A percentile compares a stretch with the other conserved stretches of the same genome.
phyloP scores from a whole-genome alignment of 30 jellyfish, hydroid and myxozoan species.

The Nemopilema nomurai region DNA sequence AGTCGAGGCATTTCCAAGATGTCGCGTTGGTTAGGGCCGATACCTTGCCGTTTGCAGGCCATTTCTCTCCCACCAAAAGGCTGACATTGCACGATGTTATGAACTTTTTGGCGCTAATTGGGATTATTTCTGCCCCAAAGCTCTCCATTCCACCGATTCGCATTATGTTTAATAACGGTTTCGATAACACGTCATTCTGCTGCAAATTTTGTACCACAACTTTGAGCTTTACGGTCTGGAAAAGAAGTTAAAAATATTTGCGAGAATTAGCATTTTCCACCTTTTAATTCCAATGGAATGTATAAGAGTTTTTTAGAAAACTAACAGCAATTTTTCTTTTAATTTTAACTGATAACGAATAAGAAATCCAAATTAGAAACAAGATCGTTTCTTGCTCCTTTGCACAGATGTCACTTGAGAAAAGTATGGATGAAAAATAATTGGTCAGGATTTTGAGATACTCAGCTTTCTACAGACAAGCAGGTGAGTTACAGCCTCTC shows the following conservation, averaged over 20 bases:
- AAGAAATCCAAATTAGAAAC: background rate
- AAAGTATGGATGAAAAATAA: too few species aligned
- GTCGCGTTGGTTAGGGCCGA: background rate
- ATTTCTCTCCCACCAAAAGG: background rate
- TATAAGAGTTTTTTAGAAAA: too few species aligned
- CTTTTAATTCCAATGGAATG: too few species aligned
- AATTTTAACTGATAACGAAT: too few species aligned
- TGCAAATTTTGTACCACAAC: conserved; percentile 11
- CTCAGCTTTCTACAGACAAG: too few species aligned
- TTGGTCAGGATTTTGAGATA: too few species aligned
- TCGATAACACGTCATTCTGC: conserved; percentile 4
- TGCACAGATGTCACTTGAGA: too few species aligned
- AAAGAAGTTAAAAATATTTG: background rate
- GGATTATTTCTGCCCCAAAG: conserved; percentile 24
- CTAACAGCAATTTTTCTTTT: too few species aligned
- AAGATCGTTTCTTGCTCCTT: background rate
- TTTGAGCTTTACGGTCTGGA: conserved; percentile 25
- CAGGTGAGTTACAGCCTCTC: too few species aligned
- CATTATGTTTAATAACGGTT: background rate
- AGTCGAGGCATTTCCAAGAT: conserved; percentile 23
- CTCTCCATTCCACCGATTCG: conserved; percentile 28
- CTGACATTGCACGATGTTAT: conserved; percentile 5
- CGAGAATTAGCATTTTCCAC: too few species aligned
- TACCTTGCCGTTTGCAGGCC: conserved; percentile 62
- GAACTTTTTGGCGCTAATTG: conserved; percentile 4